Evolutionary conservation across 1,140 invertebrate genomes (phyloP), one percentile per base, ranked within the genome.

Genomic region (Drosophila nigrodunni): DNA sequence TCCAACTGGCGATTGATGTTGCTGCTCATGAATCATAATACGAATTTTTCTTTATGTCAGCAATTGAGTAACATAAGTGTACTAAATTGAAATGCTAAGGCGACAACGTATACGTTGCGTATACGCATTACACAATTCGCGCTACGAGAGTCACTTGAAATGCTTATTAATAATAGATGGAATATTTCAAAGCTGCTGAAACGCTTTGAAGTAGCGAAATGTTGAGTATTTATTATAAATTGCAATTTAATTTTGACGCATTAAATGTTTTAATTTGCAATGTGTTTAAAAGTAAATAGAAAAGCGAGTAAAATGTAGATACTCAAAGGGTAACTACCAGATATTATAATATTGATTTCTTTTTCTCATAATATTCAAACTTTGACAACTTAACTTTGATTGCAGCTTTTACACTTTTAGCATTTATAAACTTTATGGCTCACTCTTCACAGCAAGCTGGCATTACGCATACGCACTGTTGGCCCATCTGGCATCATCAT

Each of bases 391-490:
- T 30, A 30, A 30, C 25, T 30, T 30, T 30, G 25, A 30, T 30
- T 30, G 25, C 25, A 30, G 25, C 25, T 6, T 30, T 30, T 30
- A 30, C 6, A 30, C 25, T 41, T 39, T 1, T 9, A 39, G 10
- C 35, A 37, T 10, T 18, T 2, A 10, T 7, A 13, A 9, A 52
- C 50, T 64, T 64, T 52, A 41, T 52, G 18, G 21, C 18, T 2
- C 47, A 11, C 47, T 25, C 5, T 5, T 10, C 39, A 21, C 13
- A 25, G 10, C 52, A 25, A 25, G n/a, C 25, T 13, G 37, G 35
- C 52, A 69, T 59, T 71, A 71, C 59, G 67, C 60, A 71, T 75
- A 75, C 67, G 73, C 73, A 68, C 52, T 44, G 72, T 13, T 39
- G 57, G 30, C 50, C 49, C 25, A 18, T 13, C 21, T 44, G 11